Conservation (phyloP, 2,797 vertebrate species). For the Acanthornis magna region DNA sequence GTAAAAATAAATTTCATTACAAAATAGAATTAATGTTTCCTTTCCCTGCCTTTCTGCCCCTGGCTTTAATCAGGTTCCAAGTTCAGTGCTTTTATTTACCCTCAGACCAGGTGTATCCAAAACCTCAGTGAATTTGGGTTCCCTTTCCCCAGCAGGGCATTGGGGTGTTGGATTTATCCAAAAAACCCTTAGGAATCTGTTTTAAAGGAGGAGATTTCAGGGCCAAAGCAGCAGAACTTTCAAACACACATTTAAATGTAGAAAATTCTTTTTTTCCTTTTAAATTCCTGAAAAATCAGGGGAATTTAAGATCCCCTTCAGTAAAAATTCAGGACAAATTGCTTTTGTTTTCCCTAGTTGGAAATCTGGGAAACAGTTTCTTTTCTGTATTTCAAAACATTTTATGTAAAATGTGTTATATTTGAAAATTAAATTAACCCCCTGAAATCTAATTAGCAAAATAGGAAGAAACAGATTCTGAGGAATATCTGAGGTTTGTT, state of each 20-base stretch:
- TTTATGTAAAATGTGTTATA: background rate
- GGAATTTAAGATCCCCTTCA: background rate
- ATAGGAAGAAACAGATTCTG: background rate
- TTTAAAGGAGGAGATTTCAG: no score
- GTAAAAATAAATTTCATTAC: background rate
- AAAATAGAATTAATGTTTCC: accelerated
- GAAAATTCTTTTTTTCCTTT: background rate
- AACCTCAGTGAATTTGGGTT: accelerated
- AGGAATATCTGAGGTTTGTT: background rate
- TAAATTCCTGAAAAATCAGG: background rate
- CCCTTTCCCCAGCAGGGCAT: background rate
- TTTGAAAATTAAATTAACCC: background rate
- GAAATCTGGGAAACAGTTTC: background rate
- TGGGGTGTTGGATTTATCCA: background rate
- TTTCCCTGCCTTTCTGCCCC: background rate
- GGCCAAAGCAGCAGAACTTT: background rate
- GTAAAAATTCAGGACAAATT: background rate
- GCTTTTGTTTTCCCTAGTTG: background rate
- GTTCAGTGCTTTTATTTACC: background rate
- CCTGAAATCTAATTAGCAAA: background rate
- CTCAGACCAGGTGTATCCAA: background rate
- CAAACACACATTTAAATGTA: background rate
- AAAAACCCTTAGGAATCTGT: background rate
- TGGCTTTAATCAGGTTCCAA: background rate
- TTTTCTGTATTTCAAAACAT: background rate